Evolutionary conservation across 2,113 vertebrate genomes (phyloP), one percentile per base, ranked within the genome.

Genomic region (Heterotilapia buettikoferi): DNA sequence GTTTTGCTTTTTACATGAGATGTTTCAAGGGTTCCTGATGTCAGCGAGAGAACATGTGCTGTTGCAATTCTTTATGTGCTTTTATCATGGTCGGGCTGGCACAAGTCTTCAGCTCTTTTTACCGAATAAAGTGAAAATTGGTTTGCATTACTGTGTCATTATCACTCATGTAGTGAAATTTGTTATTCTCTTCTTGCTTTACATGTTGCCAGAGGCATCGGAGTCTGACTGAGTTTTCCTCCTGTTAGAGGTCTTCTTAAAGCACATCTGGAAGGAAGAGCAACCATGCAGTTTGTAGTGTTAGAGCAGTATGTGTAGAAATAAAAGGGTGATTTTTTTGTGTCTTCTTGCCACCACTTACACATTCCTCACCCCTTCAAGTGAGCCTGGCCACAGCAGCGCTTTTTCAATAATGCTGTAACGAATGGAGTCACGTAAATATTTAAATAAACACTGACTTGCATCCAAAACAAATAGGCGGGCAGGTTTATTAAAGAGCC

Each of bases 391-490:
- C 43, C 26, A 21, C 19, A 83, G 45, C 61, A 14, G 40, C 13
- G 5, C 40, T 73, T 84, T 86, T 90, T 84, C 43, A 73, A 82
- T 86, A 86, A 87, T 86, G 31, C 61, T 43, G 43, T 90, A 91
- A 93, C 89, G 88, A 95, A 93, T 92, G 66, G 85, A 89, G 68
- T 88, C 47, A 81, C 33, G 52, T 95, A 92, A 93, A 95, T 95
- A 94, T 95, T 94, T 93, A 95, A 95, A 96, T 92, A 96, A 96
- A 95, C 93, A 95, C 40, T 2, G 66, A 91, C 86, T 84, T 86
- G 87, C 93, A 90, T 94, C 94, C 91, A 94, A 95, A 96, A 93
- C 93, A 95, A 96, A 96, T 95, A 95, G 85, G 83, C 53, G 13
- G 33, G 73, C 71, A 76, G 43, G 61, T 89, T 94, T 94, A 89